These are phyloP conservation scores for Podarcis cretensis DNA, from an alignment of 2,113 vertebrate species.

Conservation along the genomic window DNA sequence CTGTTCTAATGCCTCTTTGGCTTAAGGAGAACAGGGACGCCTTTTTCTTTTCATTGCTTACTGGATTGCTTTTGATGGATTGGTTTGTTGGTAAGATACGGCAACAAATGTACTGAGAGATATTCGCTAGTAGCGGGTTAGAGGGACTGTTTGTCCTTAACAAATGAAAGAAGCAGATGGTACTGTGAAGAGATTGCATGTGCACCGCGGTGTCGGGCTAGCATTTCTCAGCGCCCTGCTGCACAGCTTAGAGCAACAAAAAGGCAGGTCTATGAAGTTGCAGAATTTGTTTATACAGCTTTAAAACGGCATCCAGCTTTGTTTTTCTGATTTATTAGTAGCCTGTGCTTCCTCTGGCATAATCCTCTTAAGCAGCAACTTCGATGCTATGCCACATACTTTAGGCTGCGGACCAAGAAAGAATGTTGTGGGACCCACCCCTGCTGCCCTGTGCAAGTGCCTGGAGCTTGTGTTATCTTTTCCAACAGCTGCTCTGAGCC, in stretches of 20 bases:
- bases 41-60: conserved; percentile 41
- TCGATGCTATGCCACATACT: neutral
- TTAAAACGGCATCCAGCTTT: conserved; percentile 36
- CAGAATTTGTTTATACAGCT: conserved; percentile 50
- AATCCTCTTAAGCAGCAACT: neutral
- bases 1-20: conserved; percentile 26
- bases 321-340: conserved; percentile 22
- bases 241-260: conserved; percentile 8
- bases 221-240: conserved; percentile 16
- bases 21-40: conserved; percentile 45
- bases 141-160: conserved; percentile 52
- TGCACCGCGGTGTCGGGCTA: conserved; percentile 4
- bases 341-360: neutral
- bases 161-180: conserved; percentile 58
- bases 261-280: conserved; percentile 13
- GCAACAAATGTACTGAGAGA: conserved; percentile 38
- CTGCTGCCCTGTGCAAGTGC: neutral
- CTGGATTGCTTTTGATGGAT: neutral
- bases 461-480: conserved; percentile 13
- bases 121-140: conserved; percentile 41
- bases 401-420: neutral
- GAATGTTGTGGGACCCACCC: neutral
- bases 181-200: conserved; percentile 34
- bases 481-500: neutral
- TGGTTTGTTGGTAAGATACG: conserved; percentile 40